Base-by-base conservation (phyloP, 2,888 invertebrate genomes). In the Tholera decimalis region DNA sequence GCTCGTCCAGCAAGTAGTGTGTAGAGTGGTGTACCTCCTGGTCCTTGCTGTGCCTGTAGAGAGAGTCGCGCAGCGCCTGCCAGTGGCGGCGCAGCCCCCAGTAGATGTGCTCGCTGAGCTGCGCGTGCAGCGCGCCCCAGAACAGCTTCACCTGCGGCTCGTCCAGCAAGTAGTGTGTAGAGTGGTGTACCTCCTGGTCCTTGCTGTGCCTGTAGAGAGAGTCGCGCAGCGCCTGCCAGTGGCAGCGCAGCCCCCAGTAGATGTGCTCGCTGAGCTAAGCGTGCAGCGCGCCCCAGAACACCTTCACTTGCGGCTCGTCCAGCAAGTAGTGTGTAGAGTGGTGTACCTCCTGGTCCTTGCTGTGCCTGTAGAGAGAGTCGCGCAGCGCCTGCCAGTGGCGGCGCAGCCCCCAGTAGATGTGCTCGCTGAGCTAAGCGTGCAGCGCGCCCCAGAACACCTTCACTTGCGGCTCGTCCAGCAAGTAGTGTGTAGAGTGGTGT, bases 91-190 rank as follows among this genome's bases (percentile, higher is more conserved):
- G 88, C 46, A 88, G 92, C 1, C 90, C 89, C 90, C 94, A 91
- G 89, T 95, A 94, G 75, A 93, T 88, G 78, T 88, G 88, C 83
- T 95, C 93, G 80, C 89, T 87, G 51, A 94, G 90, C 37, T 89
- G 92, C 0, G 90, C 93, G 79, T 13, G 33, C 33, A 33, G 33
- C 33, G 13, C 33, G 1, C 93, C 94, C 93, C 95, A 95, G 87
- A 95, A 95, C 80, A 95, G 74, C 78, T 90, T 90, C 28, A 28
- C 28, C 28, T 28, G 28, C 28, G 28, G 28, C 28, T 28, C 28
- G 28, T 28, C 28, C 28, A 28, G 28, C 2, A 2, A 1, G n/a
- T n/a, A n/a, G n/a, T n/a, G n/a, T n/a, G n/a, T n/a, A n/a, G n/a
- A n/a, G n/a, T n/a, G n/a, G 11, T 13, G 33, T 33, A 33, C 33